Base-by-base conservation (phyloP, 2,113 vertebrate genomes). In the Alligator sinensis region DNA sequence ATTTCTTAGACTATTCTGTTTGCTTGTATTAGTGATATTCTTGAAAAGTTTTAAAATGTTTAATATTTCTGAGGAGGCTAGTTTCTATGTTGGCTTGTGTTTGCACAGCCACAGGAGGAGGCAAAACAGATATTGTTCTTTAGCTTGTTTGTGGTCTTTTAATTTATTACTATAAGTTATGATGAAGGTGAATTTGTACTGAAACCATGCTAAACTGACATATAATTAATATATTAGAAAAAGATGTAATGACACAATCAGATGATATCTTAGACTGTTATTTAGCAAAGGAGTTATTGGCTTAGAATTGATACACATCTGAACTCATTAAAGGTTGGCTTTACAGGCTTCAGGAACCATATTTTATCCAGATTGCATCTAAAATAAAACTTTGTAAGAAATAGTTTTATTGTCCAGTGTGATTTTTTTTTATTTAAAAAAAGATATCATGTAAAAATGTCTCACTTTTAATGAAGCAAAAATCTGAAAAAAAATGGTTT, bases 81-180 rank as follows among this genome's bases (percentile, higher is more conserved):
- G 15, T 22, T 74, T 28, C 16, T 61, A 17, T 70, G 5, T 1
- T 0, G 2, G 14, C 58, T 60, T 21, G 19, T 38, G 28, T 80
- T 28, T 88, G 22, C 70, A 74, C 27, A 14, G 61, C 47, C 2
- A 7, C 66, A 57, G 15, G 13, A 57, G 38, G 25, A 30, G 1
- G 11, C 9, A 22, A 38, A 16, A 25, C 62, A 61, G 47, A 84
- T 88, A 55, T 60, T 12, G 1, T 63, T 24, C 4, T 30, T 0
- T 2, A 25, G 10, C 14, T 88, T 14, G 58, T 80, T 63, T 80
- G 3, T 9, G 54, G 11, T 17, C 13, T 61, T 82, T 77, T 59
- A 62, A 0, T n/a, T 4, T 47, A 86, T 88, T 1, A 0, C 14
- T 63, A 16, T 85, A 9, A 2, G 55, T 6, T 72, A 54, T 61